Evolutionary conservation across 1,140 invertebrate genomes (phyloP).

Genomic region (Chironomus tepperi): DNA sequence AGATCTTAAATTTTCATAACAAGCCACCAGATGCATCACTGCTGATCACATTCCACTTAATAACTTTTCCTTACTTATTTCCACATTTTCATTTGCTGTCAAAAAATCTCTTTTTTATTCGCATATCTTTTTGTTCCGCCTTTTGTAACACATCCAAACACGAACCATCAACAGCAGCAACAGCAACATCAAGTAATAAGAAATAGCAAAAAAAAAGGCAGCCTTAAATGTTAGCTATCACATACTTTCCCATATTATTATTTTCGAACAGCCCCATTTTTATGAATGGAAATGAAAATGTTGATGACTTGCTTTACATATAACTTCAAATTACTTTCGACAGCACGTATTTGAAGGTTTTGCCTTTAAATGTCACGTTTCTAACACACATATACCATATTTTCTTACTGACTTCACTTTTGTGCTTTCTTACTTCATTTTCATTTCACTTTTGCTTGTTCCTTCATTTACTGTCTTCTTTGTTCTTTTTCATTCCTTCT

Average conservation of each 20-base stretch:
- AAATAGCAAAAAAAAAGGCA: background rate
- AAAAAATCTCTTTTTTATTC: too few species aligned
- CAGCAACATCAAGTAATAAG: background rate
- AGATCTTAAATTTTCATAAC: too few species aligned
- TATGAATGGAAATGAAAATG: background rate
- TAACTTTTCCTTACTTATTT: too few species aligned
- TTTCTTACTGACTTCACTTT: background rate
- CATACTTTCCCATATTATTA: too few species aligned
- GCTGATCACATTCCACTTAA: too few species aligned
- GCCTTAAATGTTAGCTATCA: background rate
- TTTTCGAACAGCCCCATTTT: background rate
- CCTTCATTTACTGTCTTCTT: too few species aligned
- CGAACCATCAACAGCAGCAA: background rate
- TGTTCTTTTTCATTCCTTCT: too few species aligned
- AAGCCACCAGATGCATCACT: too few species aligned
- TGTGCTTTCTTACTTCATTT: background rate
- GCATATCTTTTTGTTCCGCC: too few species aligned
- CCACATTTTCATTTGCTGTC: too few species aligned
- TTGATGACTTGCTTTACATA: constrained; percentile 11
- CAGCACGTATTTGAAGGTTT: constrained; percentile 10
- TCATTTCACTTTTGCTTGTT: background rate
- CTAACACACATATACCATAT: background rate
- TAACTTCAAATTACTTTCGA: constrained; percentile 16
- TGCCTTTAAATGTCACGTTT: constrained; percentile 16
- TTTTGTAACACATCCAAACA: too few species aligned